Evolutionary conservation across 2,888 invertebrate species (phyloP).

Genomic region (Craniophora ligustri): DNA sequence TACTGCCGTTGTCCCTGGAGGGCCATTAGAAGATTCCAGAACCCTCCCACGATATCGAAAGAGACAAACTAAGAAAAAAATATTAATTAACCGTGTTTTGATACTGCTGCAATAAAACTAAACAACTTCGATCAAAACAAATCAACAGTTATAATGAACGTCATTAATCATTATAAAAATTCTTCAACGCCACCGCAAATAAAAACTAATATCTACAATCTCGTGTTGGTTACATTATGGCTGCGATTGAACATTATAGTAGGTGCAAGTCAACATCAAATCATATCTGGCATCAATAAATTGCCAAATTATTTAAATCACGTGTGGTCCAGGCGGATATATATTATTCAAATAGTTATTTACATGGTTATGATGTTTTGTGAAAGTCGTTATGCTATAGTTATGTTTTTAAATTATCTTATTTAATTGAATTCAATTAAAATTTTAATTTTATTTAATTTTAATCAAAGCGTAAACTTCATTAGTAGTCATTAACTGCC

Average conservation of each 20-base stretch:
- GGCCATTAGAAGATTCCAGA: conserved; percentile 64
- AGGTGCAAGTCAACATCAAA: conserved; percentile 68
- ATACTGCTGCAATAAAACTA: conserved; percentile 65
- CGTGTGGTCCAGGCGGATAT: conserved; percentile 61
- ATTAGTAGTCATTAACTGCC: too few relatives aligned
- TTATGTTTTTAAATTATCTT: not conserved
- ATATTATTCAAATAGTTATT: conserved; percentile 55
- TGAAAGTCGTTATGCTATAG: conserved; percentile 50
- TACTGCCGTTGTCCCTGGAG: conserved; percentile 63
- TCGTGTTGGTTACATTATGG: conserved; percentile 65
- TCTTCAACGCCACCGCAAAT: conserved; percentile 67
- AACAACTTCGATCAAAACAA: conserved; percentile 70
- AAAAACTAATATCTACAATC: conserved; percentile 64
- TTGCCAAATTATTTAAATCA: conserved; percentile 79
- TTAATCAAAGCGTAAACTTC: conserved; percentile 5
- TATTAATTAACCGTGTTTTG: conserved; percentile 60
- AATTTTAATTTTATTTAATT: not conserved
- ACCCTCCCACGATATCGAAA: conserved; percentile 42
- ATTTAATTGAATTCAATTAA: not conserved
- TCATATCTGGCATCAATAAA: conserved; percentile 73
- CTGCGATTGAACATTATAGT: conserved; percentile 59
- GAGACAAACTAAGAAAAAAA: conserved; percentile 29
- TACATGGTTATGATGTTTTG: conserved; percentile 47
- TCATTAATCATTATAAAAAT: conserved; percentile 72
- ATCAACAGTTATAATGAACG: conserved; percentile 69